Conservation (phyloP, 2,888 invertebrate species). For the Calliscelio sp. region DNA sequence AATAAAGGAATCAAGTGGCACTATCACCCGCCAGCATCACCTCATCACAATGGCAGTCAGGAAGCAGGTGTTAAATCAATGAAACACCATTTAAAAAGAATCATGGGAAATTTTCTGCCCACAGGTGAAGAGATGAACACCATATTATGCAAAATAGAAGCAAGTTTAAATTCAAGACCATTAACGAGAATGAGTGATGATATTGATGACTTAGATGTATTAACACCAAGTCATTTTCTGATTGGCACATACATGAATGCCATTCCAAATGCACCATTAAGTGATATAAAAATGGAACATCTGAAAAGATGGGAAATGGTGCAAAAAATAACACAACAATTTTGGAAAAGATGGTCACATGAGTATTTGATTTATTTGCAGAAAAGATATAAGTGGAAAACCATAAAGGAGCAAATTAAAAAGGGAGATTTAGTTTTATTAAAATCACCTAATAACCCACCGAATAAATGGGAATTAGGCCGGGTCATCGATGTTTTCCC, state of each 20-base stretch:
- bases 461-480: background rate
- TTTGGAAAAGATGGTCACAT: background rate
- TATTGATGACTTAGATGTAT: background rate
- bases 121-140: constrained; percentile 19
- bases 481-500: too few relatives aligned
- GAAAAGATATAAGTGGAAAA: background rate
- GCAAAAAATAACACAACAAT: background rate
- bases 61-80: constrained; percentile 15
- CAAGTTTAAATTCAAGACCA: constrained; percentile 18
- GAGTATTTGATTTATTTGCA: background rate
- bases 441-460: background rate
- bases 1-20: background rate
- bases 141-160: constrained; percentile 14
- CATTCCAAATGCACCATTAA: background rate
- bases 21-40: background rate
- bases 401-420: background rate
- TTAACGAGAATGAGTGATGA: background rate
- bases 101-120: constrained; percentile 5
- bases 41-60: constrained; percentile 8
- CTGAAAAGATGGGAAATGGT: background rate
- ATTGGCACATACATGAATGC: background rate
- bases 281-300: background rate
- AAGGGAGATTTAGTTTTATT: background rate
- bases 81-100: constrained; percentile 1
- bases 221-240: background rate